Conservation (phyloP, 1,140 invertebrate genomes). For the Drosophila equinoxialis region DNA sequence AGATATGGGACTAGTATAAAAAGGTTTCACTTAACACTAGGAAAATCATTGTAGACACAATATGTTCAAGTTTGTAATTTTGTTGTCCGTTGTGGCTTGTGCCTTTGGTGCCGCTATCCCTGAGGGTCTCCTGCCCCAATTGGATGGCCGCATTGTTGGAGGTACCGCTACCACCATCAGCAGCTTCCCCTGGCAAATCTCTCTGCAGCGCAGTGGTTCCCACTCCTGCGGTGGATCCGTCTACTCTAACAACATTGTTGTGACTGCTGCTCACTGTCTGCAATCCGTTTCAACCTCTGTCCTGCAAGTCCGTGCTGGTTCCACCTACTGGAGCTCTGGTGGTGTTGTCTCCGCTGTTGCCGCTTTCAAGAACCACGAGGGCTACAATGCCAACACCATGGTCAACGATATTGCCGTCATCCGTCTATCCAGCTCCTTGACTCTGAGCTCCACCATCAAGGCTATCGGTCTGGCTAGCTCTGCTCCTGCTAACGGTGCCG, state of each 20-base stretch:
- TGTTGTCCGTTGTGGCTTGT: conserved; percentile 70
- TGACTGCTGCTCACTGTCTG: conserved; percentile 86
- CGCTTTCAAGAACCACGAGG: conserved; percentile 60
- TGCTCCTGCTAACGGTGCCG: conserved; percentile 55
- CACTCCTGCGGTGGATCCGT: conserved; percentile 86
- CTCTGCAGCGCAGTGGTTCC: conserved; percentile 82
- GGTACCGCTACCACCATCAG: conserved; percentile 83
- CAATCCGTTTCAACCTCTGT: conserved; percentile 61
- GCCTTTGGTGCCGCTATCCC: conserved; percentile 65
- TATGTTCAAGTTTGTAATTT: conserved; percentile 77
- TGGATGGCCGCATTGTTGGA: conserved; percentile 84
- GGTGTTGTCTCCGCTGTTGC: conserved; percentile 42
- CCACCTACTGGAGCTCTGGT: conserved; percentile 62
- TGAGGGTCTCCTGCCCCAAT: conserved; percentile 68
- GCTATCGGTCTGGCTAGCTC: conserved; percentile 68
- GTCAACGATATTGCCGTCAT: conserved; percentile 84
- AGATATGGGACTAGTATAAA: conserved; percentile 46
- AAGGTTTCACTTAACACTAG: background rate
- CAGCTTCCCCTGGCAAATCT: conserved; percentile 85
- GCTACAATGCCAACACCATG: conserved; percentile 70
- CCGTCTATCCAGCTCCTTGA: conserved; percentile 68
- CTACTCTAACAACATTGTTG: conserved; percentile 83
- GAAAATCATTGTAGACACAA: conserved; percentile 42
- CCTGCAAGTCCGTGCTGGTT: conserved; percentile 67
- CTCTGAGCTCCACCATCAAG: conserved; percentile 72